A percentile compares a stretch with the other conserved stretches of the same genome.
Conservation (phyloP, 2,797 vertebrate genomes). For the Telmatherina bonti region DNA sequence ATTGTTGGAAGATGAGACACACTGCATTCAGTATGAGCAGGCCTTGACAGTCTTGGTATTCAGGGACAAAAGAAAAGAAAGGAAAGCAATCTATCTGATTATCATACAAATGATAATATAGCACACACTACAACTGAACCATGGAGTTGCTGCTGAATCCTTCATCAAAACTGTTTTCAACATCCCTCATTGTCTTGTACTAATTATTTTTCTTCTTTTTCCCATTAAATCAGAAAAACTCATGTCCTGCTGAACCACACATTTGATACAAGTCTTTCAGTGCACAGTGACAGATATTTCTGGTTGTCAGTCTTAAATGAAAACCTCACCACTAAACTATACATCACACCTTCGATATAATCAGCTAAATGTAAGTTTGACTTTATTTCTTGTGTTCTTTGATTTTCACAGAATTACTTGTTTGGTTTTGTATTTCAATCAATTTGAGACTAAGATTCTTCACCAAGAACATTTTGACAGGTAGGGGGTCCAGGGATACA, state of each 20-base stretch:
- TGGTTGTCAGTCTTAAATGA: slow-evolving; percentile 21
- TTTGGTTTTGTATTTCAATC: not conserved
- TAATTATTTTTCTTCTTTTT: not conserved
- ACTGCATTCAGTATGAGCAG: slow-evolving; percentile 44
- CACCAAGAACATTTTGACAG: too few species aligned
- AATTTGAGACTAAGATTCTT: too few species aligned
- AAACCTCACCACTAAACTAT: not conserved
- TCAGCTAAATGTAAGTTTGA: not conserved
- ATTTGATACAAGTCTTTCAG: slow-evolving; percentile 10
- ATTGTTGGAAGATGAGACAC: slow-evolving; percentile 26
- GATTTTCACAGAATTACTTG: not conserved
- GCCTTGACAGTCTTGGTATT: slow-evolving; percentile 48
- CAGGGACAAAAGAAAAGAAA: slow-evolving; percentile 52
- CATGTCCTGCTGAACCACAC: not conserved
- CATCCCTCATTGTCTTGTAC: not conserved
- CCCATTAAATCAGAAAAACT: too few species aligned
- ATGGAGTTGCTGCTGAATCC: slow-evolving; percentile 13
- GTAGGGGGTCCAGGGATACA: too few species aligned
- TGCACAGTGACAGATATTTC: not conserved
- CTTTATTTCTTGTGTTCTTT: not conserved
- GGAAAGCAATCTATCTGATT: slow-evolving; percentile 60
- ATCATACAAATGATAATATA: slow-evolving; percentile 63
- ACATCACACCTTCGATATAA: slow-evolving; percentile 1
- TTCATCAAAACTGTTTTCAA: slow-evolving; percentile 1
- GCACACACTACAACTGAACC: slow-evolving; percentile 32